Percentiles rank a stretch among this genome's conserved stretches.
Evolutionary conservation across 2,797 vertebrate genomes (phyloP).

Genomic region (Trematomus bernacchii): DNA sequence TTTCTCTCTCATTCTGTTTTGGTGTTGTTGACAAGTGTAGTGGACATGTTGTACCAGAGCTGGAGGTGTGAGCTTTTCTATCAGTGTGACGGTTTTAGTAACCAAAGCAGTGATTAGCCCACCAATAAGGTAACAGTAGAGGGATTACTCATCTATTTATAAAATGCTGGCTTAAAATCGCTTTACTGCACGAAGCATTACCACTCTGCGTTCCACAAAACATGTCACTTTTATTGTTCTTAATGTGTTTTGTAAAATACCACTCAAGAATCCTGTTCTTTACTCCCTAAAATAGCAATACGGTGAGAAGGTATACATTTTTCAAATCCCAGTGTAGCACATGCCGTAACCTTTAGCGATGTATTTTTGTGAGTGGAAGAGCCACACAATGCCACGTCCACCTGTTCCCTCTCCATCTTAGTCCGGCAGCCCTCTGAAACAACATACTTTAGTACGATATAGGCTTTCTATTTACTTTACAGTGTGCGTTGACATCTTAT

Average conservation of each 20-base stretch:
- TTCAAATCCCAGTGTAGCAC: neutral
- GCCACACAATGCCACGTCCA: constrained; percentile 53
- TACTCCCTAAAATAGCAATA: neutral
- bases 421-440: constrained; percentile 21
- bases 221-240: no score
- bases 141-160: constrained; percentile 74
- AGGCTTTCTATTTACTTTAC: constrained; percentile 34
- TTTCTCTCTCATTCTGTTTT: neutral
- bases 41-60: constrained; percentile 34
- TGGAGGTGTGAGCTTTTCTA: constrained; percentile 39
- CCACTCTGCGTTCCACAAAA: constrained; percentile 14
- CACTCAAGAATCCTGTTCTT: no score
- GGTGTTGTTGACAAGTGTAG: constrained; percentile 29
- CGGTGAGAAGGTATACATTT: neutral
- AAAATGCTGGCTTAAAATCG: constrained; percentile 48
- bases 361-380: constrained; percentile 21
- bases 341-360: neutral
- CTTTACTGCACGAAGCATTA: constrained; percentile 43
- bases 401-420: constrained; percentile 67
- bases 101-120: constrained; percentile 75
- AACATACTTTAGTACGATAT: constrained; percentile 23
- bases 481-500: neutral
- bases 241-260: no score
- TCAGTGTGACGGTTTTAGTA: constrained; percentile 59
- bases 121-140: constrained; percentile 49